Percentiles rank a stretch among this genome's conserved stretches.
phyloP scores from a whole-genome alignment of 2,797 vertebrate species.

The Arctocebus calabarensis region DNA sequence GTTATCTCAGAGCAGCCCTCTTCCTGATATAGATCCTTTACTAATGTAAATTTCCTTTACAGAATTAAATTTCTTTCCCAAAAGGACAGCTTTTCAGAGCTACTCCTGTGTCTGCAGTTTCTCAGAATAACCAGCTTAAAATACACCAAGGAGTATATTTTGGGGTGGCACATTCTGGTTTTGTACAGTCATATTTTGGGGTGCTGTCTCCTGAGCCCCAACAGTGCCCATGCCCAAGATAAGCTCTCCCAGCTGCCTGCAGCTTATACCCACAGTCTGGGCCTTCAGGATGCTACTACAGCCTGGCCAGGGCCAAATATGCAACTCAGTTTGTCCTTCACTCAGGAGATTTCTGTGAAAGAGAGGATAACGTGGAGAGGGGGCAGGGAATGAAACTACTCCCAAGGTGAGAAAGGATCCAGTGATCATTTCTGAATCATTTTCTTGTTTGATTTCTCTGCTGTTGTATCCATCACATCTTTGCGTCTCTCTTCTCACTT shows the following conservation, averaged over 20 bases:
- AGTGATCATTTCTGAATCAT: neutral
- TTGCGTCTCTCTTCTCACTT: neutral
- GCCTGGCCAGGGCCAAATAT: neutral
- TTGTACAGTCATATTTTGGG: neutral
- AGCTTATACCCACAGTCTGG: neutral
- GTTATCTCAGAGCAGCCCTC: neutral
- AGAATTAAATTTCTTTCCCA: neutral
- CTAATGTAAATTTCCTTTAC: neutral
- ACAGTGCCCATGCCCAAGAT: neutral
- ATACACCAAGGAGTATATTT: neutral
- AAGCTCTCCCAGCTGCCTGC: neutral
- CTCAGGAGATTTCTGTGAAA: neutral
- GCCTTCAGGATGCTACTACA: neutral
- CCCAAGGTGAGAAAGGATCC: neutral
- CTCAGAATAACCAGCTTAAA: neutral
- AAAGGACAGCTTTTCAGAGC: neutral
- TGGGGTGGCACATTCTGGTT: neutral
- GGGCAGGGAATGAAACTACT: neutral
- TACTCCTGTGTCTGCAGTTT: neutral
- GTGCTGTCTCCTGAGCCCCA: neutral
- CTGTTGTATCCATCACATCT: neutral
- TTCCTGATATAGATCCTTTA: neutral
- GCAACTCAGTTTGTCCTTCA: neutral
- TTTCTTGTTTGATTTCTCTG: neutral
- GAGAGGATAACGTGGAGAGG: neutral